phyloP scores from a whole-genome alignment of 2,113 vertebrate species.

The Pelecanoides urinatrix region DNA sequence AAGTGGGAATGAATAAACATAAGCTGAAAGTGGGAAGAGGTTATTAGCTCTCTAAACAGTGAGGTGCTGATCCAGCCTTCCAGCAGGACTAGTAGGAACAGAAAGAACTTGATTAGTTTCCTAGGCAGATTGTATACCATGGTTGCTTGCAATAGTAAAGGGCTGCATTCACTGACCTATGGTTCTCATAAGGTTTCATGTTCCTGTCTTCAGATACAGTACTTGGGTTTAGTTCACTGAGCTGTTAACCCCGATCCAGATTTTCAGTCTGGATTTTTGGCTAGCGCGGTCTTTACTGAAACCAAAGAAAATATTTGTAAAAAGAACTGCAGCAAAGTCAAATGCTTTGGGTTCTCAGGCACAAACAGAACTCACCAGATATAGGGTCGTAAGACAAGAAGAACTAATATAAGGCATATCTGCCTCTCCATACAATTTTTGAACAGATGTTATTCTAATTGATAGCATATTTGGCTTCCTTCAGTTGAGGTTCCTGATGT shows the following conservation, averaged over 20 bases:
- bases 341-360: conserved; percentile 18
- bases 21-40: background rate
- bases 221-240: background rate
- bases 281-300: background rate
- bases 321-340: conserved; percentile 17
- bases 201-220: background rate
- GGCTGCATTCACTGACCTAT: background rate
- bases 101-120: background rate
- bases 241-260: background rate
- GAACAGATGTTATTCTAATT: background rate
- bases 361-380: conserved; percentile 1
- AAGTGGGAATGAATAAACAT: background rate
- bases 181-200: background rate
- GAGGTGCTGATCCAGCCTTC: background rate
- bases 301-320: conserved; percentile 54
- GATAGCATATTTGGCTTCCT: background rate
- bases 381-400: background rate
- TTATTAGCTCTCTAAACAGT: background rate
- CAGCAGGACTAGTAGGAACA: background rate
- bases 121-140: background rate
- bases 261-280: conserved; percentile 30
- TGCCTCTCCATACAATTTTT: background rate
- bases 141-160: background rate
- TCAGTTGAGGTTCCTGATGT: background rate
- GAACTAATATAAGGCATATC: background rate